Base-by-base conservation (phyloP, 2,888 invertebrate species). In the Zygaena filipendulae region DNA sequence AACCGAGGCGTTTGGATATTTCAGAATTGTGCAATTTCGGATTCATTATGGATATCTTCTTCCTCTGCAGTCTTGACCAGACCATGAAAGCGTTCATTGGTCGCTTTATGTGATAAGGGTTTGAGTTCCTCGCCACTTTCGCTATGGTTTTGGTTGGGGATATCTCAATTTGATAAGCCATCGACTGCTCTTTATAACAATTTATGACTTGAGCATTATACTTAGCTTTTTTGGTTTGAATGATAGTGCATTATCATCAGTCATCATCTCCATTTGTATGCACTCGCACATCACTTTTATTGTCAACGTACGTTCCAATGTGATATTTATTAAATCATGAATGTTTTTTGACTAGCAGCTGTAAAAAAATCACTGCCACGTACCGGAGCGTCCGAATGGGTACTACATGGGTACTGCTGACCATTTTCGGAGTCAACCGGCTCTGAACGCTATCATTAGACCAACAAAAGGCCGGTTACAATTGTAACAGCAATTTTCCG, bases 1-100 rank as follows among this genome's bases (percentile, higher is more conserved):
- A 84, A 0, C 93, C 93, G 4, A 93, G 69, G 8, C 90, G 72
- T 53, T 93, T 93, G 10, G 90, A 90, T 48, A 94, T 94, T 59
- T 89, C 88, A 0, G 87, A 87, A 47, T 89, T 89, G 59, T 88
- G 88, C 45, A 89, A 74, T 47, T 87, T 89, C 30, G 93, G 93
- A 55, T 93, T 90, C 57, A 92, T 86, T 58, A 86, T 82, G 0
- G 92, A 91, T 62, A 93, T 92, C 54, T 91, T 90, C 52, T 91
- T 86, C 23, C 93, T 67, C 52, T 96, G 96, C 22, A 94, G 77
- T 30, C 96, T 77, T 6, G 95, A 95, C 96, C 97, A 97, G 8
- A 97, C 97, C 97, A 97, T 97, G 75, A 97, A 97, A 1, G 97
- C 97, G 69, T 97, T 97, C 97, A 97, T 97, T 8, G 97, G 97